These are phyloP conservation scores for Drosophila siamana DNA, from an alignment of 2,888 invertebrate genomes.

Conservation along the genomic window DNA sequence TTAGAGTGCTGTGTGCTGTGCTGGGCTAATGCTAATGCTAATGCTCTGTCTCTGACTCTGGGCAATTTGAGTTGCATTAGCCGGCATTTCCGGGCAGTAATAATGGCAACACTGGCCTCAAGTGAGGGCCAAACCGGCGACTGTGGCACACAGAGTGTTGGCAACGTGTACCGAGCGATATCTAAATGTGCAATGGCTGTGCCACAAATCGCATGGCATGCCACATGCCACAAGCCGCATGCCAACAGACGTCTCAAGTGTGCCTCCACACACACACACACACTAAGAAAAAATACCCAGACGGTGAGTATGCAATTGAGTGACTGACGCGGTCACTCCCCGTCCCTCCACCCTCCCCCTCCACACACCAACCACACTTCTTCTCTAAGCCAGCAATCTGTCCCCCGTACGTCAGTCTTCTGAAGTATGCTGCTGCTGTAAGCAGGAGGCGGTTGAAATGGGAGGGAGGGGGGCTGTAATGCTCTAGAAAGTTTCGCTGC, in stretches of 20 bases:
- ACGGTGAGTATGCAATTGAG: slow-evolving; percentile 76
- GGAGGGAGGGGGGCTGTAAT: neutral
- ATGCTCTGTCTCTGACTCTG: slow-evolving; percentile 18
- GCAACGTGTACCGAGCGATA: slow-evolving; percentile 25
- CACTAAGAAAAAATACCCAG: slow-evolving; percentile 59
- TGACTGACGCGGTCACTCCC: slow-evolving; percentile 56
- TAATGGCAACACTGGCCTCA: slow-evolving; percentile 22
- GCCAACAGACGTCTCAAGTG: slow-evolving; percentile 72
- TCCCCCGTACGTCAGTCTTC: slow-evolving; percentile 21
- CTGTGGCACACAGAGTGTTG: slow-evolving; percentile 10
- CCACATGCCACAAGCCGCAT: slow-evolving; percentile 64
- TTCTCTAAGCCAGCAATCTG: neutral
- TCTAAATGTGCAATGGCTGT: slow-evolving; percentile 65
- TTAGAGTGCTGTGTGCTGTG: slow-evolving; percentile 2
- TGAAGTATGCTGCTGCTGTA: neutral
- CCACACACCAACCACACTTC: neutral
- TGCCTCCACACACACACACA: slow-evolving; percentile 39
- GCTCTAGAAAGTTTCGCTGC: slow-evolving; percentile 42
- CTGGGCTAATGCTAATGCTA: slow-evolving; percentile 9
- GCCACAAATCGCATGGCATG: slow-evolving; percentile 66
- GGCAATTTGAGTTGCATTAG: slow-evolving; percentile 52
- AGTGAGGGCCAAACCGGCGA: neutral
- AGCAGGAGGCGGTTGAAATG: neutral
- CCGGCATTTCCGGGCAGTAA: slow-evolving; percentile 50
- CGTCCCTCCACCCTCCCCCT: neutral